A percentile compares a stretch with the other conserved stretches of the same genome.
phyloP scores from a whole-genome alignment of 2,797 vertebrate genomes.

The Galagoides demidoff region DNA sequence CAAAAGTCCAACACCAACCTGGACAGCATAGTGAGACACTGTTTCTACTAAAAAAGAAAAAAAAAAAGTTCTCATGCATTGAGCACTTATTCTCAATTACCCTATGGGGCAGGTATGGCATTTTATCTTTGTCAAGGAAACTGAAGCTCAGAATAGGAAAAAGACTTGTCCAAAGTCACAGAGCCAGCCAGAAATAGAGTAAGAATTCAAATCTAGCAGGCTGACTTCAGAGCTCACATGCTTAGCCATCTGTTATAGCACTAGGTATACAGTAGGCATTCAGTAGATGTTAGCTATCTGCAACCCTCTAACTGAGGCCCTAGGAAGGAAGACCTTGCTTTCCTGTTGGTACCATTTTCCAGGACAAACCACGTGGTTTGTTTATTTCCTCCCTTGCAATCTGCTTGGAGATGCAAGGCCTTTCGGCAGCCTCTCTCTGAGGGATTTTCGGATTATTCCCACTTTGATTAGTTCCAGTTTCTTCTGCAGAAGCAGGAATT shows the following conservation, averaged over 20 bases:
- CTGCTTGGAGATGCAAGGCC: background rate
- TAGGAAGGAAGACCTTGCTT: background rate
- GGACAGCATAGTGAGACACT: background rate
- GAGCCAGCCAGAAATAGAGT: background rate
- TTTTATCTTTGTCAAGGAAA: conserved; percentile 5
- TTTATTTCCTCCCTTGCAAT: background rate
- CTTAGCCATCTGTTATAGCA: background rate
- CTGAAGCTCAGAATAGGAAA: background rate
- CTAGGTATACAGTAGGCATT: background rate
- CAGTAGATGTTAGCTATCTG: background rate
- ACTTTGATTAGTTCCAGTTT: conserved; percentile 51
- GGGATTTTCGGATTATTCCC: conserved; percentile 55
- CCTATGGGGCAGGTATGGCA: background rate
- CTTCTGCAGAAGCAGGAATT: conserved; percentile 49
- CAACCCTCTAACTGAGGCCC: background rate
- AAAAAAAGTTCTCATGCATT: background rate
- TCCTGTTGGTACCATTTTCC: background rate
- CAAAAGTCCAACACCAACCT: background rate
- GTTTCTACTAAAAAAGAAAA: background rate
- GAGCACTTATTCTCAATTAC: background rate
- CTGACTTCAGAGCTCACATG: background rate
- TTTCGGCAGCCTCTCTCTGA: background rate
- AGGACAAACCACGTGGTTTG: background rate
- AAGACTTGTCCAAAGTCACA: background rate
- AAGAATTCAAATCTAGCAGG: background rate